These are phyloP conservation scores for Pristionchus exspectatus DNA, from an alignment of 2,888 invertebrate genomes.

Conservation along the genomic window DNA sequence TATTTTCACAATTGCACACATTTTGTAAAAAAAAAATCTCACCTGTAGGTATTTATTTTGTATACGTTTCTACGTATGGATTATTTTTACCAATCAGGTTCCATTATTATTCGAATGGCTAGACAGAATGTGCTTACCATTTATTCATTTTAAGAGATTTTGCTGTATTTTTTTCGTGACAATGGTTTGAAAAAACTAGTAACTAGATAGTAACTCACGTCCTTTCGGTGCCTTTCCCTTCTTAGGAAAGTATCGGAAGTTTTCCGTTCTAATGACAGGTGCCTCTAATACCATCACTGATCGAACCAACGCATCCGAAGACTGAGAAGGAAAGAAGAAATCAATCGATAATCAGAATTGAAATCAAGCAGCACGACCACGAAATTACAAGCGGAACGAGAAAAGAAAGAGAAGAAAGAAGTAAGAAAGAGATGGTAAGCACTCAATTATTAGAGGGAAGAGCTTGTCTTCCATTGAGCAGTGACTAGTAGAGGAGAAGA, in stretches of 20 bases:
- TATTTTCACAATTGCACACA: too few relatives aligned
- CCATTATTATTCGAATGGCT: too few relatives aligned
- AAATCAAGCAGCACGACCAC: not conserved
- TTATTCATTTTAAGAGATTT: too few relatives aligned
- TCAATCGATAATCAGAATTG: conserved; percentile 18
- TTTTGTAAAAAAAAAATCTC: too few relatives aligned
- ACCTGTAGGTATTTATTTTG: too few relatives aligned
- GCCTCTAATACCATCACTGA: conserved; percentile 71
- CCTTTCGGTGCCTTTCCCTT: conserved; percentile 68
- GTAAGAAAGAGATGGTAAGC: conserved; percentile 13
- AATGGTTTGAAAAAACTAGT: not conserved
- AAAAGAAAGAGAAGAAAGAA: conserved; percentile 28
- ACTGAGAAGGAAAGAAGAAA: not conserved
- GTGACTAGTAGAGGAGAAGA: not conserved
- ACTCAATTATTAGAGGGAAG: conserved; percentile 33
- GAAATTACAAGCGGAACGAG: conserved; percentile 26
- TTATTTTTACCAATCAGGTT: too few relatives aligned
- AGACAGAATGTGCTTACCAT: too few relatives aligned
- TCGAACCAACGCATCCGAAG: conserved; percentile 53
- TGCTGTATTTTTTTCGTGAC: not conserved
- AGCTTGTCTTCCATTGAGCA: not conserved
- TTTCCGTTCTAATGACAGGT: conserved; percentile 73
- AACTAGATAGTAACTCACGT: conserved; percentile 60
- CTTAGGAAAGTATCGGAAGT: conserved; percentile 74
- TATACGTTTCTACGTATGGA: too few relatives aligned